Percentiles rank a stretch among this genome's conserved stretches.
phyloP scores from a whole-genome alignment of 64 coral and sea anemone genomes.

The Trachythela sp. region DNA sequence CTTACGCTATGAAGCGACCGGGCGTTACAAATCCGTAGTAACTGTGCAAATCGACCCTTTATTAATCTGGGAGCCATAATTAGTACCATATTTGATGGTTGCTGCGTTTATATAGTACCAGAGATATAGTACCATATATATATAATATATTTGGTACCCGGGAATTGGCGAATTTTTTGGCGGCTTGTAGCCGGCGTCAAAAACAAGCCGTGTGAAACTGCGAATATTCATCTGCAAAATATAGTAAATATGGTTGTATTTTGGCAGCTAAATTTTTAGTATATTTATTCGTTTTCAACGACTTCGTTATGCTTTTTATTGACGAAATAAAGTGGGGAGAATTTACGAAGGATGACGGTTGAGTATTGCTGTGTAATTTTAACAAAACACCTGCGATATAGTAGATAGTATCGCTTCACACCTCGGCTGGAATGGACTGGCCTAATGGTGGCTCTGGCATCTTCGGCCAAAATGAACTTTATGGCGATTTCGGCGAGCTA shows the following conservation, averaged over 20 bases:
- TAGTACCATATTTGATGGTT: background rate
- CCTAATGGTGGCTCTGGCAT: constrained; percentile 73
- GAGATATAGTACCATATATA: too few relatives aligned
- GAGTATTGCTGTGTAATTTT: background rate
- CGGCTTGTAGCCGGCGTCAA: too few relatives aligned
- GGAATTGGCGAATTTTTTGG: too few relatives aligned
- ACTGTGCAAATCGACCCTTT: background rate
- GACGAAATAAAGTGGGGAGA: background rate
- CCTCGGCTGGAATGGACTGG: constrained; percentile 14
- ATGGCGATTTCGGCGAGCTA: constrained; percentile 57
- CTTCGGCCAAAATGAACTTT: constrained; percentile 45
- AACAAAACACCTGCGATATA: constrained; percentile 2
- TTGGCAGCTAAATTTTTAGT: too few relatives aligned
- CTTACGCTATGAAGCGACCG: background rate
- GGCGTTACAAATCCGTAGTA: background rate
- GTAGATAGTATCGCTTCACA: background rate
- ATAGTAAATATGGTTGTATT: too few relatives aligned
- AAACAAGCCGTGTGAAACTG: too few relatives aligned
- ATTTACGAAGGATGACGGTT: background rate
- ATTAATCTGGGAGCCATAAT: background rate
- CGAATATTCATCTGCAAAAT: too few relatives aligned
- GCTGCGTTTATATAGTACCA: too few relatives aligned
- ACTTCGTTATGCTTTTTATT: background rate
- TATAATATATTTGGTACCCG: too few relatives aligned
- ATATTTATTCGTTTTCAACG: background rate